Percentiles rank a stretch among this genome's conserved stretches.
These are phyloP conservation scores for Drosophila parvula DNA, from an alignment of 1,140 invertebrate genomes.

Conservation along the genomic window DNA sequence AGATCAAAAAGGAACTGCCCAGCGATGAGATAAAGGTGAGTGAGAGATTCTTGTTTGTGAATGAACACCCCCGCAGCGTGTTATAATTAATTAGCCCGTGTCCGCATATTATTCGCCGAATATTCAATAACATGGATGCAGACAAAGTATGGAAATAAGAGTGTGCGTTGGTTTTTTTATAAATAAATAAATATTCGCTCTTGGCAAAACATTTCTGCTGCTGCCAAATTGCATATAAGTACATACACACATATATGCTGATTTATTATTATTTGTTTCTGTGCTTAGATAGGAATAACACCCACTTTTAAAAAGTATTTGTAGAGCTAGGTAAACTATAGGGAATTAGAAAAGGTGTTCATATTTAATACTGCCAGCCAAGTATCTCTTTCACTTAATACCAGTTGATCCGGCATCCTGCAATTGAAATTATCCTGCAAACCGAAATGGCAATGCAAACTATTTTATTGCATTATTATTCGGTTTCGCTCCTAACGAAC, in stretches of 20 bases:
- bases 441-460: slow-evolving; percentile 1
- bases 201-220: slow-evolving; percentile 23
- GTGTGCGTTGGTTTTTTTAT: slow-evolving; percentile 11
- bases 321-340: not conserved
- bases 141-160: slow-evolving; percentile 20
- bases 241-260: slow-evolving; percentile 14
- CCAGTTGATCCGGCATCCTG: not conserved
- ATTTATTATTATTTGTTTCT: slow-evolving; percentile 27
- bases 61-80: slow-evolving; percentile 33
- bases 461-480: not conserved
- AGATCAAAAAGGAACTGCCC: slow-evolving; percentile 85
- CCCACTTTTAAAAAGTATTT: slow-evolving; percentile 16
- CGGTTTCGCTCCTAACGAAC: slow-evolving; percentile 1
- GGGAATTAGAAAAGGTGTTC: not conserved
- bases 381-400: not conserved
- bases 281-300: slow-evolving; percentile 51
- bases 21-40: slow-evolving; percentile 85
- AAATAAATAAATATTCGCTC: slow-evolving; percentile 21
- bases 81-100: slow-evolving; percentile 62
- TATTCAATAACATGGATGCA: slow-evolving; percentile 66
- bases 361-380: not conserved
- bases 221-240: slow-evolving; percentile 26
- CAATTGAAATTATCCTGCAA: not conserved
- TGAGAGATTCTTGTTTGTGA: slow-evolving; percentile 41
- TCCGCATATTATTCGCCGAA: slow-evolving; percentile 40